Evolutionary conservation across 2,113 vertebrate genomes (phyloP), one percentile per base, ranked within the genome.

Genomic region (Paracanthobrama guichenoti): DNA sequence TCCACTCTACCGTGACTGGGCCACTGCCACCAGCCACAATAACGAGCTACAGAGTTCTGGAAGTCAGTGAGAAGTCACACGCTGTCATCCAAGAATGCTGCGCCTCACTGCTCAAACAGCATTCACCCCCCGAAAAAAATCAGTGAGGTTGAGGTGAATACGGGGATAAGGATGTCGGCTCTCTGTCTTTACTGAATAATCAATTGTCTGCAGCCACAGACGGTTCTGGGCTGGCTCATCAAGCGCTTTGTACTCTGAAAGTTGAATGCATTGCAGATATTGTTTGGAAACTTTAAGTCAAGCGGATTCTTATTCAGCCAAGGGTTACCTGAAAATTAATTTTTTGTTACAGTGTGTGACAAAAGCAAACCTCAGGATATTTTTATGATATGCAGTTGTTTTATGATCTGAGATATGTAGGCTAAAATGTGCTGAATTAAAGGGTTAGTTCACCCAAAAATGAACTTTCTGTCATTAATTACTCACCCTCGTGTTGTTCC

Each of bases 51-150:
- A 89, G 90, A 91, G 88, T 87, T 87, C 90, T 91, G 89, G 91
- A 94, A 94, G 93, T 94, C 94, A 94, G 86, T 80, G 83, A 93
- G 89, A 92, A 93, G 93, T 94, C 93, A 93, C 88, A 91, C 81
- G 78, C 82, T 91, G 90, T 91, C 91, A 89, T 89, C 90, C 90
- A 90, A 90, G 86, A 87, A 84, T 86, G 91, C 85, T 87, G 88
- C 82, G 87, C 86, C 90, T 91, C 92, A 91, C 91, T 92, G 89
- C 88, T 90, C 85, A 42, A 28, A 76, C 24, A 69, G 57, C 62
- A 53, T 46, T 72, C 69, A 4, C 18, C 42, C 69, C 69, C n/a
- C 35, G 50, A 31, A 66, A 44, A 24, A 8, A 64, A 62, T 20
- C 31, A 14, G 22, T 3, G 55, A 64, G 44, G 44, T 60, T 10